Conservation (phyloP, 2,113 vertebrate species). For the human (Homo sapiens) region GRCh38 chr15:29589001-29589500, state of each 20-base stretch:
- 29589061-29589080: not conserved
- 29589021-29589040: not conserved
- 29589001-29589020: too few species aligned
- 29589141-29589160: not conserved
- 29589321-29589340: not conserved
- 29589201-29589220: not conserved
- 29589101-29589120: too few species aligned
- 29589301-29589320: not conserved
- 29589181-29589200: not conserved
- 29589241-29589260: not conserved
- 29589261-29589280: not conserved
- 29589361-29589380: not conserved
- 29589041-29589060: not conserved
- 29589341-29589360: not conserved
- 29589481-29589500: not conserved
- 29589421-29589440: slow-evolving; percentile 30
- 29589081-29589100: not conserved
- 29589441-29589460: slow-evolving; percentile 18
- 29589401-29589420: not conserved
- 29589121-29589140: not conserved
- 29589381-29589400: not conserved
- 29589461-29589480: slow-evolving; percentile 11
- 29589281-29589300: not conserved
- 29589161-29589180: not conserved
- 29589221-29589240: not conserved